These are phyloP conservation scores for Centruroides vittatus DNA, from an alignment of 1,140 invertebrate species.

Conservation along the genomic window DNA sequence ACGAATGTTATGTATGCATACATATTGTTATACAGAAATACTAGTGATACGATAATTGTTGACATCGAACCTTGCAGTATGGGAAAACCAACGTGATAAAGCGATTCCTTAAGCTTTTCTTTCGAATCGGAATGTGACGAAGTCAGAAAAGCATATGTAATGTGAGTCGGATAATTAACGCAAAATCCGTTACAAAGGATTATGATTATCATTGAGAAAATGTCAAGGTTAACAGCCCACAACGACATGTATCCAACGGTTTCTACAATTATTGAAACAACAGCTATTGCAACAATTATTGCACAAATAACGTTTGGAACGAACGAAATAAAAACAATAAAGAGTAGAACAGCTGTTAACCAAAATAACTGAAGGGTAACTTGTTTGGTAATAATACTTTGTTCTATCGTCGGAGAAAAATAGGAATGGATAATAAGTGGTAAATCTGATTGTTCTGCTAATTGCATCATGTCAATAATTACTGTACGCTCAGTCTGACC, in stretches of 20 bases:
- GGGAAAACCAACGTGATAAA: no score
- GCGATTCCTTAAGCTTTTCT: no score
- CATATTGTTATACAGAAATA: no score
- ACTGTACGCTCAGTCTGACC: slow-evolving; percentile 82
- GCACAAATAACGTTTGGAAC: slow-evolving; percentile 87
- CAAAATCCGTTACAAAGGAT: slow-evolving; percentile 98
- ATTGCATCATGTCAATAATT: slow-evolving; percentile 56
- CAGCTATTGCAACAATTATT: slow-evolving; percentile 85
- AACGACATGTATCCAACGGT: slow-evolving; percentile 91
- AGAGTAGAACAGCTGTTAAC: slow-evolving; percentile 85
- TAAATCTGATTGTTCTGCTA: slow-evolving; percentile 55
- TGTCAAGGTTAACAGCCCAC: slow-evolving; percentile 87
- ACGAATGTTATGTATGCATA: no score
- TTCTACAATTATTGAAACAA: slow-evolving; percentile 87
- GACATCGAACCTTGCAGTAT: no score
- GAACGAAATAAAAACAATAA: slow-evolving; percentile 85
- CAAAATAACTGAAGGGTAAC: slow-evolving; percentile 69
- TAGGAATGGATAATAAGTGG: slow-evolving; percentile 37
- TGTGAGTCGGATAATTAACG: slow-evolving; percentile 92
- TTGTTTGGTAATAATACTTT: slow-evolving; percentile 43
- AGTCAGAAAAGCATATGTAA: slow-evolving; percentile 57
- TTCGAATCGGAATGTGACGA: no score
- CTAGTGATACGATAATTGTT: no score
- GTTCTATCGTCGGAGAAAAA: slow-evolving; percentile 69
- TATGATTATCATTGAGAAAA: slow-evolving; percentile 95